Evolutionary conservation across 2,113 vertebrate genomes (phyloP).

Genomic region (Glaucomys volans): DNA sequence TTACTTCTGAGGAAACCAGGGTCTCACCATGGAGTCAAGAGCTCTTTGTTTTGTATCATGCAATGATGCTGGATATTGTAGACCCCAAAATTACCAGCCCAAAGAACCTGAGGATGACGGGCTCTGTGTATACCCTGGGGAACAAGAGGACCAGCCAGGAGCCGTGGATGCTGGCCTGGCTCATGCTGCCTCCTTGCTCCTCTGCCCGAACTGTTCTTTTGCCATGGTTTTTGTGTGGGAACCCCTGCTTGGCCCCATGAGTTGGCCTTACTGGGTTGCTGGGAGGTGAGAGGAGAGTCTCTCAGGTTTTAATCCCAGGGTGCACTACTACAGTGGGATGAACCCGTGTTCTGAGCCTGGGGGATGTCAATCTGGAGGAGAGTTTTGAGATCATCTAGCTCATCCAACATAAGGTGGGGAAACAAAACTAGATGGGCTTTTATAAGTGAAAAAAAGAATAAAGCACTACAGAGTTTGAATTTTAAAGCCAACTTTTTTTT

Average conservation of each 20-base stretch:
- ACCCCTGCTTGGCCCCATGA: background rate
- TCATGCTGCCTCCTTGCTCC: background rate
- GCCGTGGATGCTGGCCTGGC: background rate
- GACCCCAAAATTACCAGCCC: background rate
- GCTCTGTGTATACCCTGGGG: accelerated
- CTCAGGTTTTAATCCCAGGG: background rate
- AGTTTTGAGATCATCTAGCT: background rate
- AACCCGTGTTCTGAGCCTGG: background rate
- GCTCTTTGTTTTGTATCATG: background rate
- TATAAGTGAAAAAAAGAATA: background rate
- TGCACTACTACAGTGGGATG: background rate
- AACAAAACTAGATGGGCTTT: background rate
- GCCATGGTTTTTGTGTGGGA: background rate
- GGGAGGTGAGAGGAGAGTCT: background rate
- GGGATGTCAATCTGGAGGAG: background rate
- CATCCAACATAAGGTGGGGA: background rate
- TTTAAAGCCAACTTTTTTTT: background rate
- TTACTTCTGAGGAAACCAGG: background rate
- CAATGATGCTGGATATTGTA: background rate
- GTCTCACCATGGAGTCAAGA: background rate
- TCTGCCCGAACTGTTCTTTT: background rate
- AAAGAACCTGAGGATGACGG: background rate
- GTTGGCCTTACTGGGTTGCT: background rate
- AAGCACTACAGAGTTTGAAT: background rate
- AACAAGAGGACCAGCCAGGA: background rate